A percentile compares a stretch with the other conserved stretches of the same genome.
These are phyloP conservation scores for Biston stratarius DNA, from an alignment of 2,888 invertebrate species.

Conservation along the genomic window DNA sequence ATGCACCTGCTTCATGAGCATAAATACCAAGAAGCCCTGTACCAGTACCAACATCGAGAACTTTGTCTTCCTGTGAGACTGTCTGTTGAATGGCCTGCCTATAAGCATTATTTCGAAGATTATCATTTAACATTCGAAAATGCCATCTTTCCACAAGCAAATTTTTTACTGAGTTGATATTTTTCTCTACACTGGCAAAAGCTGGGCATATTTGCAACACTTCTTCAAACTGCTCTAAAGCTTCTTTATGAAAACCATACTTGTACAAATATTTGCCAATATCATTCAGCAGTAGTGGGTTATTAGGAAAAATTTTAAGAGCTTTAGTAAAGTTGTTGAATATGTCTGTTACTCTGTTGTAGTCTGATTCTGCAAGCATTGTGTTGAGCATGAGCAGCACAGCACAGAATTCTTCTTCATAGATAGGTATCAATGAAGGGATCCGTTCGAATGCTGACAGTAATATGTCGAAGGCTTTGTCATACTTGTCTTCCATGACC, in stretches of 20 bases:
- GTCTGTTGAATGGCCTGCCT: slow-evolving; percentile 87
- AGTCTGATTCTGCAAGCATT: slow-evolving; percentile 47
- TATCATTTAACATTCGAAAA: slow-evolving; percentile 93
- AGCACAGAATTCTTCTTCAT: slow-evolving; percentile 65
- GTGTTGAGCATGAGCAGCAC: slow-evolving; percentile 60
- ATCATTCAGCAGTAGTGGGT: slow-evolving; percentile 67
- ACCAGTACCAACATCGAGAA: slow-evolving; percentile 92
- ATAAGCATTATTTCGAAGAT: slow-evolving; percentile 88
- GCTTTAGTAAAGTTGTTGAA: slow-evolving; percentile 67
- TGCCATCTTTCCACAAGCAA: slow-evolving; percentile 92
- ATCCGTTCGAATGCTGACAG: slow-evolving; percentile 63
- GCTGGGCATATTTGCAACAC: slow-evolving; percentile 80
- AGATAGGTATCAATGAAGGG: slow-evolving; percentile 50
- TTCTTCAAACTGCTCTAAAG: slow-evolving; percentile 85
- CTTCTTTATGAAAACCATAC: slow-evolving; percentile 84
- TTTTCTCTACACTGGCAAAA: slow-evolving; percentile 87
- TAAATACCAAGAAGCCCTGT: slow-evolving; percentile 91
- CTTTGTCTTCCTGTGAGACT: slow-evolving; percentile 76
- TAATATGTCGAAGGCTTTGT: slow-evolving; percentile 68
- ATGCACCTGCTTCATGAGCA: slow-evolving; percentile 85
- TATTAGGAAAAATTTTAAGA: slow-evolving; percentile 61
- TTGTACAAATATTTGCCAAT: slow-evolving; percentile 79
- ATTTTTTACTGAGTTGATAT: slow-evolving; percentile 89
- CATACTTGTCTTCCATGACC: slow-evolving; percentile 54
- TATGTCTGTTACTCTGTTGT: slow-evolving; percentile 62